These are phyloP conservation scores for Aethina tumida DNA, from an alignment of 1,140 invertebrate genomes.

Conservation along the genomic window DNA sequence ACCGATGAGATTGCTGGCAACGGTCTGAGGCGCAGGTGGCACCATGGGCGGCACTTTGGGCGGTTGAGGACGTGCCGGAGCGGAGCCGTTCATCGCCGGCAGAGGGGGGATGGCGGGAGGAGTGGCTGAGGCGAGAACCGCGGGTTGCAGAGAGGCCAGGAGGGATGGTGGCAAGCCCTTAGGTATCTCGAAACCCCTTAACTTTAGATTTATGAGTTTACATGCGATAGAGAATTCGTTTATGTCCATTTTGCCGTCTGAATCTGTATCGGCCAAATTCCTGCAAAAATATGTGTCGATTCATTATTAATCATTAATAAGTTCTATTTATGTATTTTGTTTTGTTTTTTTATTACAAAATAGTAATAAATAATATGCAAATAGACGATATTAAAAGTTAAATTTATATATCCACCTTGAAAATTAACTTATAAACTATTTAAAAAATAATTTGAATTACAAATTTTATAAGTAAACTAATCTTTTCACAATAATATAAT, in stretches of 20 bases:
- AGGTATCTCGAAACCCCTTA: conserved; percentile 85
- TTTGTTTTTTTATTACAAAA: no score
- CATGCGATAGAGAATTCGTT: conserved; percentile 97
- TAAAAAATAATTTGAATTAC: no score
- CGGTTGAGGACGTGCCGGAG: conserved; percentile 39
- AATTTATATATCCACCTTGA: no score
- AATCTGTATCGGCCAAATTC: conserved; percentile 87
- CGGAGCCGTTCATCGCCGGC: conserved; percentile 22
- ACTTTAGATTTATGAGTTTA: conserved; percentile 91
- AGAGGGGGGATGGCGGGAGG: conserved; percentile 35
- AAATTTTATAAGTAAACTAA: no score
- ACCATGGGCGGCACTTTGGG: conserved; percentile 31
- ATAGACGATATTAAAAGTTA: conserved; percentile 5
- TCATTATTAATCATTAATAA: conserved; percentile 4
- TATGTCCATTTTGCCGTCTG: conserved; percentile 93
- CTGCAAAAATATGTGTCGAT: conserved; percentile 43
- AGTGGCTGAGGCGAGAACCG: conserved; percentile 29
- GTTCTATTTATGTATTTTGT: no score
- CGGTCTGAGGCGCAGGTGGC: conserved; percentile 10
- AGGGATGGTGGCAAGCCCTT: conserved; percentile 70
- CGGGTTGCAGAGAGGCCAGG: conserved; percentile 51
- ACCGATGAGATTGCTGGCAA: conserved; percentile 8
- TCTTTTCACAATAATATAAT: no score
- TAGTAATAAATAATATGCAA: no score
- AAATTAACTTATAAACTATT: no score